phyloP scores from a whole-genome alignment of 2,888 invertebrate species.

The Oscheius sp. region DNA sequence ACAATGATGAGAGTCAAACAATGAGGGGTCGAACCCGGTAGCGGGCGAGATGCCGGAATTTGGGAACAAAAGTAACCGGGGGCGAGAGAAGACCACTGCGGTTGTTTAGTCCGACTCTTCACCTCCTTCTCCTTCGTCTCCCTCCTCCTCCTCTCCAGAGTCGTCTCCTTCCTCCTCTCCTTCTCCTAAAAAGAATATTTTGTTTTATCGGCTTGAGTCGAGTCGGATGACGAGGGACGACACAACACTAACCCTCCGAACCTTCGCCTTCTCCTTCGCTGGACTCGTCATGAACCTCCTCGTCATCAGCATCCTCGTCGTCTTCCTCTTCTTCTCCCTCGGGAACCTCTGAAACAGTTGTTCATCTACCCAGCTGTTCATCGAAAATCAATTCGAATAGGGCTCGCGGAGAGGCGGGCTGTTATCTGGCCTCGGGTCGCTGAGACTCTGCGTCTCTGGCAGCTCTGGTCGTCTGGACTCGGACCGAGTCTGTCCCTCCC shows the following conservation, averaged over 20 bases:
- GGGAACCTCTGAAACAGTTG: slow-evolving; percentile 31
- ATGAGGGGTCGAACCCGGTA: slow-evolving; percentile 20
- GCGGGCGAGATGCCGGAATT: slow-evolving; percentile 16
- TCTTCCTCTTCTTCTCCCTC: slow-evolving; percentile 48
- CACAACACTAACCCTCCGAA: slow-evolving; percentile 36
- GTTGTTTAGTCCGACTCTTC: slow-evolving; percentile 43
- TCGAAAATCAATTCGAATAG: slow-evolving; percentile 19
- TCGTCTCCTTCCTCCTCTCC: slow-evolving; percentile 45
- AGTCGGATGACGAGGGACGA: not conserved
- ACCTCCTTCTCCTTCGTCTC: slow-evolving; percentile 39
- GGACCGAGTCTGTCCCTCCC: slow-evolving; percentile 20
- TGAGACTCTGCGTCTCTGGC: slow-evolving; percentile 22
- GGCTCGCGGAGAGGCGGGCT: slow-evolving; percentile 12
- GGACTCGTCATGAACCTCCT: slow-evolving; percentile 55
- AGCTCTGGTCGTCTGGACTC: slow-evolving; percentile 12
- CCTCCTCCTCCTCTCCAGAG: slow-evolving; percentile 47
- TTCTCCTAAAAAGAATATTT: slow-evolving; percentile 29
- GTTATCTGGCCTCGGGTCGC: slow-evolving; percentile 7
- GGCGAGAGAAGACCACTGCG: not conserved
- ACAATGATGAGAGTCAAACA: slow-evolving; percentile 32
- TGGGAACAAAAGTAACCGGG: slow-evolving; percentile 17
- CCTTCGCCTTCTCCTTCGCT: slow-evolving; percentile 46
- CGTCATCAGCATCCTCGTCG: slow-evolving; percentile 52
- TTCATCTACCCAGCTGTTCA: slow-evolving; percentile 1
- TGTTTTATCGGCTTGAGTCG: not conserved